Base-by-base conservation (phyloP, 2,113 vertebrate genomes). In the Odocoileus hemionus region DNA sequence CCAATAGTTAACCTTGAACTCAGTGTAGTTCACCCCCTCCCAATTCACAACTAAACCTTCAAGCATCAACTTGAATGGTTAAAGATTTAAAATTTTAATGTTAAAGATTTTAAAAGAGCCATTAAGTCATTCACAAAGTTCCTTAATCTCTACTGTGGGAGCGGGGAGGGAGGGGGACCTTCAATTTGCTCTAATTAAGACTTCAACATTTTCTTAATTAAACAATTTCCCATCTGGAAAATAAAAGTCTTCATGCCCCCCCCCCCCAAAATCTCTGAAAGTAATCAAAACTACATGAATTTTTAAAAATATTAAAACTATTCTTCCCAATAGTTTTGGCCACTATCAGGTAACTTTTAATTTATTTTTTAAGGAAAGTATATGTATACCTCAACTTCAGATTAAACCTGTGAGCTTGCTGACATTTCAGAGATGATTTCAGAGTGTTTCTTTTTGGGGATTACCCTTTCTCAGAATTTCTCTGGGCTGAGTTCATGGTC, bases 51-150 rank as follows among this genome's bases (percentile, higher is more conserved):
- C 50, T 47, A 54, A 86, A 10, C 3, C 3, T 33, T 13, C n/a
- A 85, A 78, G 4, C 12, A 70, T 45, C 30, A 93, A 88, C 85
- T 39, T n/a, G 28, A 39, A n/a, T n/a, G n/a, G 52, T 55, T 91
- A 54, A 84, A 87, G 28, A 87, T 21, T 9, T 57, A 39, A 97
- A 97, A 39, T 97, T 90, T 33, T 89, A 94, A 87, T 9, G 13
- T 39, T 55, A 76, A 67, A 86, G 33, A 80, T 84, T 89, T 94
- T 30, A 86, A 96, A 93, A 67, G 60, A 95, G 16, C 36, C 21
- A 36, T 45, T 84, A 61, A 45, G 39, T 58, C 10, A 86, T 76
- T 82, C 50, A 76, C 39, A 43, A 23, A 64, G 9, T 13, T 86
- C 16, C 33, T 95, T 89, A 78, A 60, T 86, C 47, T 94, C 78